phyloP scores from a whole-genome alignment of 2,888 invertebrate genomes.

The Rhorus exstirpatorius region DNA sequence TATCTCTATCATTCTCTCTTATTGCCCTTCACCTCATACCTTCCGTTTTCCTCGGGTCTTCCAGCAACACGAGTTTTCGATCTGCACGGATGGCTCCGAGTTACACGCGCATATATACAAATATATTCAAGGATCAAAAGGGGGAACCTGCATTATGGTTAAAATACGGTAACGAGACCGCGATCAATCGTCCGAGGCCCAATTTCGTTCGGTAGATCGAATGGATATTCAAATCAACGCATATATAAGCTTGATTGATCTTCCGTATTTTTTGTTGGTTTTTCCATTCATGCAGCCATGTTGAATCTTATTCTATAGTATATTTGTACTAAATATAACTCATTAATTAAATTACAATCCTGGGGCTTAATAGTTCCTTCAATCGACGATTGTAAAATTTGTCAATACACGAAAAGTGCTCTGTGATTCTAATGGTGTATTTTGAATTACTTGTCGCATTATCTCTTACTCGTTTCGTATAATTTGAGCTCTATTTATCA shows the following conservation, averaged over 20 bases:
- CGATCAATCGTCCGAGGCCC: conserved; percentile 17
- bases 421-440: conserved; percentile 36
- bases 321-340: not conserved
- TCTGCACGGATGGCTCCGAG: conserved; percentile 31
- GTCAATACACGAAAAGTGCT: not conserved
- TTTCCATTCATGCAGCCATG: not conserved
- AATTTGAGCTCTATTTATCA: conserved; percentile 30
- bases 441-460: conserved; percentile 55
- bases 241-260: not conserved
- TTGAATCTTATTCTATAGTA: not conserved
- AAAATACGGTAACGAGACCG: conserved; percentile 43
- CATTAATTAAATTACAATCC: not conserved
- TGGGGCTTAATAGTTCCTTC: not conserved
- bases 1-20: conserved; percentile 33
- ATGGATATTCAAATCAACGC: conserved; percentile 29
- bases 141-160: conserved; percentile 6
- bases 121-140: not conserved
- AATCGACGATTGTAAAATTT: conserved; percentile 33
- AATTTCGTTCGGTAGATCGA: conserved; percentile 22
- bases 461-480: conserved; percentile 2
- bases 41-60: conserved; percentile 48
- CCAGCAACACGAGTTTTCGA: conserved; percentile 42
- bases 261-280: not conserved
- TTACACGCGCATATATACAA: conserved; percentile 3
- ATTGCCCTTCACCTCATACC: conserved; percentile 40